phyloP scores from a whole-genome alignment of 1,140 invertebrate species.

The Ganaspis sp. region DNA sequence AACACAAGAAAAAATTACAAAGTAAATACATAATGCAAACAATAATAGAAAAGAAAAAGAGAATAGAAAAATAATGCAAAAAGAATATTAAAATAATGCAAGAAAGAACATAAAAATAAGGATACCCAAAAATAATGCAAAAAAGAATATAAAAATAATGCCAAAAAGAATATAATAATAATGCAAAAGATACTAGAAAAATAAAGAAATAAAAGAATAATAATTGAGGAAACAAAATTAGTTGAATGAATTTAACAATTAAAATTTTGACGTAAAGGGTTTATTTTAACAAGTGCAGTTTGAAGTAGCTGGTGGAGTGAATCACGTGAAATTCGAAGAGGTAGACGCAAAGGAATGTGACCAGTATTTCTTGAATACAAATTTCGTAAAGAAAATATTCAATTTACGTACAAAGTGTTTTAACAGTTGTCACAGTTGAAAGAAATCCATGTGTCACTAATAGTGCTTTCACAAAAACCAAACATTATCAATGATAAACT shows the following conservation, averaged over 20 bases:
- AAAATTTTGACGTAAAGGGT: background rate
- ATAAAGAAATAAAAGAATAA: no score
- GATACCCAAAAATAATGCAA: no score
- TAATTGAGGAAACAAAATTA: background rate
- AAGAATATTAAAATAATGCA: no score
- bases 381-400: background rate
- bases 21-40: no score
- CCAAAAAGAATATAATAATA: no score
- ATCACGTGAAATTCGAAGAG: conserved; percentile 31
- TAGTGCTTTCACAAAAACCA: background rate
- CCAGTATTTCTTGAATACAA: background rate
- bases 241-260: no score
- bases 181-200: no score
- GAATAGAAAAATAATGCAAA: no score
- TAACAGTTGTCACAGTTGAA: background rate
- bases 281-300: background rate
- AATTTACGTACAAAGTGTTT: background rate
- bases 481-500: background rate
- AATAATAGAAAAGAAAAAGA: no score
- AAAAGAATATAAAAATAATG: no score
- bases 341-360: conserved; percentile 19
- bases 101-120: no score
- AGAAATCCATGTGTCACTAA: background rate
- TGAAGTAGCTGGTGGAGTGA: background rate
- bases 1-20: no score